phyloP scores from a whole-genome alignment of 2,888 invertebrate species.

The Brachynemurus nebulosus region DNA sequence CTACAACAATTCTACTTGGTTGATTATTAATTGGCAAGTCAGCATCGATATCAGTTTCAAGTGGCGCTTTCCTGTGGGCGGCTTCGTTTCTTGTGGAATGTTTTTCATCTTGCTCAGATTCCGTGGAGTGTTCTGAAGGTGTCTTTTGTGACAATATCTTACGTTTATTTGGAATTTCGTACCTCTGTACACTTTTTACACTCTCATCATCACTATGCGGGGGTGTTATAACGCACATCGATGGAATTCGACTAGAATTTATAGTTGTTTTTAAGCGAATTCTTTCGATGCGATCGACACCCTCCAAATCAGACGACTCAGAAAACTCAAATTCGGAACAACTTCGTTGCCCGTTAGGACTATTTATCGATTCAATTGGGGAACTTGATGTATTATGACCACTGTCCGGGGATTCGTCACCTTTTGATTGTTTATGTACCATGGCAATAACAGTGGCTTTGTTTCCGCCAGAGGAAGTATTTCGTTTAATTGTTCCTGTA shows the following conservation, averaged over 20 bases:
- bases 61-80: conserved; percentile 12
- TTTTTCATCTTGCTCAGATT: conserved; percentile 9
- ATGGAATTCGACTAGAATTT: conserved; percentile 76
- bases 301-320: conserved; percentile 76
- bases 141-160: conserved; percentile 11
- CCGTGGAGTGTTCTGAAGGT: conserved; percentile 16
- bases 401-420: conserved; percentile 66
- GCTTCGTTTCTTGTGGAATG: conserved; percentile 14
- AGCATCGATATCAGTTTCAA: conserved; percentile 21
- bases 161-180: conserved; percentile 14
- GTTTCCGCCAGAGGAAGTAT: conserved; percentile 22
- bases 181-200: conserved; percentile 32
- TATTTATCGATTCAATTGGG: conserved; percentile 55
- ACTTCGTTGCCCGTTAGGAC: conserved; percentile 52
- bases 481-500: conserved; percentile 30
- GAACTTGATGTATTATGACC: conserved; percentile 71
- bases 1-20: conserved; percentile 6
- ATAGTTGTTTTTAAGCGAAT: conserved; percentile 77
- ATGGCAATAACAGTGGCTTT: conserved; percentile 47
- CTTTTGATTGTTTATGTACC: conserved; percentile 41
- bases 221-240: conserved; percentile 85
- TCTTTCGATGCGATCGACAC: conserved; percentile 74
- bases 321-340: conserved; percentile 71
- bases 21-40: conserved; percentile 18
- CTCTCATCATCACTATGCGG: conserved; percentile 78